These are phyloP conservation scores for Notoglanidium macrostoma DNA, from an alignment of 2,797 vertebrate genomes.

Conservation along the genomic window DNA sequence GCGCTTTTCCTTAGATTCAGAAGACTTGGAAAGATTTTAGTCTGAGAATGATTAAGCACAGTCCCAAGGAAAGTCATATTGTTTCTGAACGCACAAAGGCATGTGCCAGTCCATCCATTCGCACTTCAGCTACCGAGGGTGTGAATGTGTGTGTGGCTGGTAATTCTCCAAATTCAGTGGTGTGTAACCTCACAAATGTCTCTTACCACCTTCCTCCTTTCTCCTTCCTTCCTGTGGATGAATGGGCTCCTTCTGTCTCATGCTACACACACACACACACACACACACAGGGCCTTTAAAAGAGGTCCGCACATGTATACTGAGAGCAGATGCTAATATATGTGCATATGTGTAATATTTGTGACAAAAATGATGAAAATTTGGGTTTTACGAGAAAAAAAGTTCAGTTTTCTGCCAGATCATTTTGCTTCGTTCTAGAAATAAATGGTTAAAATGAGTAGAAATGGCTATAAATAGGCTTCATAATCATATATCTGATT, in stretches of 20 bases:
- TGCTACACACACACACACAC: constrained; percentile 1
- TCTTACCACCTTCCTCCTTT: constrained; percentile 8
- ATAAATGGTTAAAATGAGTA: neutral
- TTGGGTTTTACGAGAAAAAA: neutral
- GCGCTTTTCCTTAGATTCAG: neutral
- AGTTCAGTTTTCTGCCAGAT: neutral
- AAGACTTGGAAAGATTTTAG: neutral
- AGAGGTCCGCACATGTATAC: neutral
- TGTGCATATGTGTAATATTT: neutral
- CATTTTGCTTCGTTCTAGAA: neutral
- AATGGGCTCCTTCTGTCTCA: constrained; percentile 20
- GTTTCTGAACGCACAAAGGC: constrained; percentile 3
- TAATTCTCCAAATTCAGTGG: constrained; percentile 32
- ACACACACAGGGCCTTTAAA: neutral
- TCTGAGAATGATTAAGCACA: constrained; percentile 7
- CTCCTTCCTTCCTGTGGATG: constrained; percentile 20
- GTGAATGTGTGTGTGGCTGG: constrained; percentile 19
- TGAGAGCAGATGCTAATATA: neutral
- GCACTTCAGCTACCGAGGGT: constrained; percentile 11
- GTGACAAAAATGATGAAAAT: neutral
- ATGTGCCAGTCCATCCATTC: neutral
- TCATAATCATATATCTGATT: neutral
- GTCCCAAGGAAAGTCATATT: constrained; percentile 5
- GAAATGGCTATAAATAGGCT: neutral
- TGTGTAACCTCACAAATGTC: constrained; percentile 25